Conservation (phyloP, 1,140 invertebrate species). For the Yoshiicerus persimilis region DNA sequence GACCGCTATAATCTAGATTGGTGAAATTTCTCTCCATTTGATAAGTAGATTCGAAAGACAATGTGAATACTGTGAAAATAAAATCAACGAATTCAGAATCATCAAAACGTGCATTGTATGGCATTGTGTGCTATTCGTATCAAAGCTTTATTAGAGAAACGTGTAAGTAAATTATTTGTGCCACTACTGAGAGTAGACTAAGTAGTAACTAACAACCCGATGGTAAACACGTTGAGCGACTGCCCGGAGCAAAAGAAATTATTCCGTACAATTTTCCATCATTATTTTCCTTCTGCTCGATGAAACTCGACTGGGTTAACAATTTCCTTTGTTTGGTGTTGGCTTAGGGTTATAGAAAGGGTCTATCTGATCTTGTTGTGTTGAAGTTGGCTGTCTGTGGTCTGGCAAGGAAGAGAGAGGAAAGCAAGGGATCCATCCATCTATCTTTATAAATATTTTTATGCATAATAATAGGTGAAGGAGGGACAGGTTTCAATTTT, state of each 20-base stretch:
- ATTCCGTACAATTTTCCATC: conserved; percentile 22
- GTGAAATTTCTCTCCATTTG: too few species aligned
- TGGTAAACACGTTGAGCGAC: not conserved
- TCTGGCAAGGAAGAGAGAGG: not conserved
- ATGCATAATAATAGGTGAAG: conserved; percentile 22
- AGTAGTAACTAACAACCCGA: not conserved
- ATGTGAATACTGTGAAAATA: too few species aligned
- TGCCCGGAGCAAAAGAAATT: not conserved
- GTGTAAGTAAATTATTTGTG: too few species aligned
- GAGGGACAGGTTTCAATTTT: conserved; percentile 23
- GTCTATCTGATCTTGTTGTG: not conserved
- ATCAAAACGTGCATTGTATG: too few species aligned
- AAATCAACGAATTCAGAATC: too few species aligned
- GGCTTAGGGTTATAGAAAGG: not conserved
- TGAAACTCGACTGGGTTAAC: not conserved
- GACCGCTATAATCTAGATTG: too few species aligned
- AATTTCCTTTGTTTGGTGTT: not conserved
- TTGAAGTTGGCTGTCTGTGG: not conserved
- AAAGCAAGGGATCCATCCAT: conserved; percentile 8
- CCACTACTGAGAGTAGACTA: too few species aligned
- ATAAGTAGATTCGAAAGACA: too few species aligned
- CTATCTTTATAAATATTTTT: conserved; percentile 24
- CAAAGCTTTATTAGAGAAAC: too few species aligned
- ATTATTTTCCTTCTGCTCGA: conserved; percentile 7
- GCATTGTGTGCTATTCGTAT: too few species aligned